phyloP scores from a whole-genome alignment of 92 coral and sea anemone genomes.

The Palythoa grandiflora region DNA sequence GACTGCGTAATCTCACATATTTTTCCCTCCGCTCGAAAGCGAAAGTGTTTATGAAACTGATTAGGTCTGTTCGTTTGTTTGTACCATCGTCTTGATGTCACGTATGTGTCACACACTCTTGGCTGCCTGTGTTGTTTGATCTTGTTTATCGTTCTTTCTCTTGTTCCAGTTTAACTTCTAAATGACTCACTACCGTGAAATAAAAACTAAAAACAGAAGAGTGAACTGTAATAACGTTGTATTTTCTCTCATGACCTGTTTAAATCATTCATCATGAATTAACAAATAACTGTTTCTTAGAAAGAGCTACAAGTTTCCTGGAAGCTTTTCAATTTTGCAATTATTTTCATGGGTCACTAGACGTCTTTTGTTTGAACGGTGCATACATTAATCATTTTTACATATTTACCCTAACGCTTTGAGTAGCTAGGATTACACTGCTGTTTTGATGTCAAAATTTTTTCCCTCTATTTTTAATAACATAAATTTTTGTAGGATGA shows the following conservation, averaged over 20 bases:
- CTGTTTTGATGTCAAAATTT: too few relatives aligned
- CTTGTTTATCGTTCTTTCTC: not conserved
- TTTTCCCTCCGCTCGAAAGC: not conserved
- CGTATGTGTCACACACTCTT: not conserved
- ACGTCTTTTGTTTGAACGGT: too few relatives aligned
- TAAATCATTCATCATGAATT: not conserved
- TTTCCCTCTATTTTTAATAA: too few relatives aligned
- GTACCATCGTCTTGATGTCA: not conserved
- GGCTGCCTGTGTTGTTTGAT: not conserved
- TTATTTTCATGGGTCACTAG: too few relatives aligned
- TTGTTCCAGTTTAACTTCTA: not conserved
- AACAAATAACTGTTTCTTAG: not conserved
- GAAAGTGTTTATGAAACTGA: not conserved
- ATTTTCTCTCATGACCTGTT: not conserved
- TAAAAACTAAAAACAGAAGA: not conserved
- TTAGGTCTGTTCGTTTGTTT: not conserved
- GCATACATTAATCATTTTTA: too few relatives aligned
- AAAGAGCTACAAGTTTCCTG: not conserved
- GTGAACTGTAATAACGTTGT: not conserved
- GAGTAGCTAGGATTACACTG: too few relatives aligned
- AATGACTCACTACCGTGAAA: not conserved
- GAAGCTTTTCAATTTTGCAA: not conserved
- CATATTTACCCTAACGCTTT: too few relatives aligned
- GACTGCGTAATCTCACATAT: not conserved
- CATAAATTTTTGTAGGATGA: too few relatives aligned